phyloP scores from a whole-genome alignment of 1,140 invertebrate species.

The Heliconius melpomene region DNA sequence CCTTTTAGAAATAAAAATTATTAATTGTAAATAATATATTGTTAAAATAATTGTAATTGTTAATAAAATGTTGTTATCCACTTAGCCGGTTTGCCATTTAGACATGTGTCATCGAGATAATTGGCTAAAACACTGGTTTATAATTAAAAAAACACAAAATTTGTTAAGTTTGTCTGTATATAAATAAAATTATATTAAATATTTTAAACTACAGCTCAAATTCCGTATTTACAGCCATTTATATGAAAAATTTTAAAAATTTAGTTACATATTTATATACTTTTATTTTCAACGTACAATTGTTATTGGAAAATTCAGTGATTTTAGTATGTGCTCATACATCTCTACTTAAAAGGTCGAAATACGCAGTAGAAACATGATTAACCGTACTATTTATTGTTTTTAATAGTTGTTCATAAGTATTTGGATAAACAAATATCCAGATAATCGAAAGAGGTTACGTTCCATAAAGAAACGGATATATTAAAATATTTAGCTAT shows the following conservation, averaged over 20 bases:
- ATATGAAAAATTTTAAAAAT: neutral
- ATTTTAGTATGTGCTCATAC: neutral
- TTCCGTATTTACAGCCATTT: neutral
- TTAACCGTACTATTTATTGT: no score
- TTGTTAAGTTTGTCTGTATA: constrained; percentile 16
- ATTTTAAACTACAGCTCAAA: neutral
- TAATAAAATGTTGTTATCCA: no score
- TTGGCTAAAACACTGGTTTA: constrained; percentile 17
- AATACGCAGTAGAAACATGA: no score
- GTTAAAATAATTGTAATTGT: neutral
- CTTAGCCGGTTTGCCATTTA: no score
- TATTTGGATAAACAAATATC: no score
- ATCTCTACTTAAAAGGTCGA: neutral
- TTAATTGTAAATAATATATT: constrained; percentile 21
- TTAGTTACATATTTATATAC: neutral
- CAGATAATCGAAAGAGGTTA: no score
- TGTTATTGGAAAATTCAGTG: neutral
- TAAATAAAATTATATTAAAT: neutral
- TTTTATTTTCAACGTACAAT: neutral
- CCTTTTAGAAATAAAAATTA: constrained; percentile 44
- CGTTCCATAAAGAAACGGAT: no score
- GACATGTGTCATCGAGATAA: no score
- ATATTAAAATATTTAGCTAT: no score
- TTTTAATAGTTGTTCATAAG: no score
- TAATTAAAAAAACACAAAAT: neutral